These are phyloP conservation scores for Drosophila stalkeri DNA, from an alignment of 2,888 invertebrate genomes.

Conservation along the genomic window DNA sequence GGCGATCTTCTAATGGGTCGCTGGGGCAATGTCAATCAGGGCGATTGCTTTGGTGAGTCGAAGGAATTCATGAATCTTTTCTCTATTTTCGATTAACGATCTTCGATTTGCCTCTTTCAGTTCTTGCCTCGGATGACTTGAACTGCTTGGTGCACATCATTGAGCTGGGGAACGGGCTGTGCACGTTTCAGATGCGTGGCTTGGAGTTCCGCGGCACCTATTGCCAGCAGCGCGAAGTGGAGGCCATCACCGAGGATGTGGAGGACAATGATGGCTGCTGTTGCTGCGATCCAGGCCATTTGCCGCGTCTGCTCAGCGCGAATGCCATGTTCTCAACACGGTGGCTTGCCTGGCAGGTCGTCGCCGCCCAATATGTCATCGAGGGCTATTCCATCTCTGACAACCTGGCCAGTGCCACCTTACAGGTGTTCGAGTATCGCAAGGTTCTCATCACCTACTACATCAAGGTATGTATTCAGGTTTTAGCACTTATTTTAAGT, in stretches of 20 bases:
- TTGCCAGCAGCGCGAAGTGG: constrained; percentile 99
- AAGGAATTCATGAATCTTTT: not conserved
- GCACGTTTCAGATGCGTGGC: constrained; percentile 99
- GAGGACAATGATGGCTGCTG: constrained; percentile 98
- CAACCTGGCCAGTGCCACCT: constrained; percentile 98
- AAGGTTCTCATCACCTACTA: constrained; percentile 99
- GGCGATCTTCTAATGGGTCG: constrained; percentile 96
- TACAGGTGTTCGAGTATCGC: constrained; percentile 98
- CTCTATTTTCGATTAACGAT: too few species aligned
- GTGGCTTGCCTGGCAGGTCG: constrained; percentile 99
- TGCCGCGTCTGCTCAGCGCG: constrained; percentile 95
- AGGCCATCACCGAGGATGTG: constrained; percentile 97
- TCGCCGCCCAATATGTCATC: constrained; percentile 97
- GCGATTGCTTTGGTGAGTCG: constrained; percentile 94
- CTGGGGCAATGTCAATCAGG: constrained; percentile 98
- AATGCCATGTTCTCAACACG: constrained; percentile 99
- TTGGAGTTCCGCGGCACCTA: constrained; percentile 99
- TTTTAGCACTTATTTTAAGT: not conserved
- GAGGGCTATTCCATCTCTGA: constrained; percentile 99
- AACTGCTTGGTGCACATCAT: constrained; percentile 99
- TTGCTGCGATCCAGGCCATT: constrained; percentile 95
- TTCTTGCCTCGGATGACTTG: constrained; percentile 98
- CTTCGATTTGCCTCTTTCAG: constrained; percentile 82
- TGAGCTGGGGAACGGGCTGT: constrained; percentile 98
- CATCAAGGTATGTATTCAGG: constrained; percentile 91